Base-by-base conservation (phyloP, 2,888 invertebrate species). In the Eupithecia dodoneata region DNA sequence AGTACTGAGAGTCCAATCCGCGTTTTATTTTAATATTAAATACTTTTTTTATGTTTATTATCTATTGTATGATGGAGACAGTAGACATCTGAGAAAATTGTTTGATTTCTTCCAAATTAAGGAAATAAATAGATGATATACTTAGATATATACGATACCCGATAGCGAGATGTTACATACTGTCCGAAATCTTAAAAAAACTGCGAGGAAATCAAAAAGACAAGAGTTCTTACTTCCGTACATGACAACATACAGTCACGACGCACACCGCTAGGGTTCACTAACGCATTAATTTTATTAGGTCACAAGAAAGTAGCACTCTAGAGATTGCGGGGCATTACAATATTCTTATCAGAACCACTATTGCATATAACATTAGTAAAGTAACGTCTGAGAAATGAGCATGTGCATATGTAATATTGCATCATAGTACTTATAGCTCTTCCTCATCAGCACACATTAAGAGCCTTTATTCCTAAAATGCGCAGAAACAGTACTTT, bases 271-370 rank as follows among this genome's bases (percentile, higher is more conserved):
- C 15, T 6, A 15, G 42, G 42, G 66, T 15, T 42, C 41, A 66
- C 42, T 42, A 42, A 66, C 66, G 13, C 66, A 66, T 70, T 72
- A 44, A 47, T 45, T 71, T 77, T 76, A 76, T 76, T 76, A 63
- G 79, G 81, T 74, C 79, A 76, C 74, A 63, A 72, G 69, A 74
- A 59, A 75, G 65, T 74, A 77, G 76, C 73, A 76, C 75, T 79
- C 44, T n/a, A 41, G 41, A 45, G 69, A 75, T 44, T 73, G 78
- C 73, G 69, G 69, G 72, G 71, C 65, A 45, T 71, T 80, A 76
- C 75, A 79, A 78, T 75, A 76, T 72, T 52, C 63, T 49, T 74
- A 79, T 78, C 76, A 65, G 59, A 30, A 65, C 18, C 55, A 66
- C 59, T 76, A 69, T 71, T 78, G 73, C 73, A 65, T 69, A 69